Percentiles rank a stretch among this genome's conserved stretches.
phyloP scores from a whole-genome alignment of 1,140 invertebrate species.

The Dendrolimus punctatus region DNA sequence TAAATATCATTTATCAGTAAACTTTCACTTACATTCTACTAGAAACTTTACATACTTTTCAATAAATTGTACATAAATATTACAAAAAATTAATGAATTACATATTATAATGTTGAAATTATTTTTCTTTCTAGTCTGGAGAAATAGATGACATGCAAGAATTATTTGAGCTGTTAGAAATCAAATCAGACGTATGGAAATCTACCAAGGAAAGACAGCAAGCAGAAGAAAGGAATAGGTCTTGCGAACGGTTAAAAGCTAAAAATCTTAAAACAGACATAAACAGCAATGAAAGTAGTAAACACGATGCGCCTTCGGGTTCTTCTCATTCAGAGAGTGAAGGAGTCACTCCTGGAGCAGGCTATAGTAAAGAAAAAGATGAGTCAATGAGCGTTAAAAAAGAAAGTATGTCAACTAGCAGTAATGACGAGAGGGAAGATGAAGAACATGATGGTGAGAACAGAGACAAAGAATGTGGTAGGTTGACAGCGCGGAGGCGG shows the following conservation, averaged over 20 bases:
- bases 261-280: slow-evolving; percentile 74
- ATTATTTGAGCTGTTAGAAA: slow-evolving; percentile 85
- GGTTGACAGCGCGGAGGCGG: slow-evolving; percentile 70
- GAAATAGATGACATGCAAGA: slow-evolving; percentile 87
- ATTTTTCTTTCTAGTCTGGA: slow-evolving; percentile 75
- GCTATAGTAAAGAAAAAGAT: slow-evolving; percentile 62
- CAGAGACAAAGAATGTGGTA: slow-evolving; percentile 70
- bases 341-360: slow-evolving; percentile 55
- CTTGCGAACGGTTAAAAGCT: slow-evolving; percentile 70
- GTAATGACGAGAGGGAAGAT: slow-evolving; percentile 69
- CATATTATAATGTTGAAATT: background rate
- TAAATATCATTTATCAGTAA: too few species aligned
- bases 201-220: slow-evolving; percentile 72
- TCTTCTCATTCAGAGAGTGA: slow-evolving; percentile 69
- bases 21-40: background rate
- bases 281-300: slow-evolving; percentile 77
- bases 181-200: slow-evolving; percentile 84
- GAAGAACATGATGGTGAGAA: slow-evolving; percentile 72
- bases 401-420: slow-evolving; percentile 70
- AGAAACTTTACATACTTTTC: background rate
- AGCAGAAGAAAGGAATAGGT: slow-evolving; percentile 66
- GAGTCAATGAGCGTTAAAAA: slow-evolving; percentile 64
- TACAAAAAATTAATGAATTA: background rate
- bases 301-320: slow-evolving; percentile 63
- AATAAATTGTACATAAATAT: background rate